phyloP scores from a whole-genome alignment of 2,888 invertebrate genomes.

The Scrobipalpa costella region DNA sequence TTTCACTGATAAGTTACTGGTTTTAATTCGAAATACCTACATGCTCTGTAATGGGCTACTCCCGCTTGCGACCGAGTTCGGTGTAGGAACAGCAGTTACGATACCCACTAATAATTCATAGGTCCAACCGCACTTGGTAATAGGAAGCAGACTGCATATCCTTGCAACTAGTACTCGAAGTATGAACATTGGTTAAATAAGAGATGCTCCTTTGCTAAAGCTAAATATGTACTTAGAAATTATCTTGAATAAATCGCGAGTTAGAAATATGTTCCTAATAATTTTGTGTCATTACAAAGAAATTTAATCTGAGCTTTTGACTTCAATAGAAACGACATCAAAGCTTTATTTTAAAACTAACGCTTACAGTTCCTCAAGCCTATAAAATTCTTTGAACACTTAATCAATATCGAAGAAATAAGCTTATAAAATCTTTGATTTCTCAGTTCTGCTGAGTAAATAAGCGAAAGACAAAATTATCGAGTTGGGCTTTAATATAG shows the following conservation, averaged over 20 bases:
- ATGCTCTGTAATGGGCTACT: not conserved
- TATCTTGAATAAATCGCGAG: too few relatives aligned
- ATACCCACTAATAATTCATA: constrained; percentile 21
- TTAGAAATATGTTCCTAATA: too few relatives aligned
- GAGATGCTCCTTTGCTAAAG: too few relatives aligned
- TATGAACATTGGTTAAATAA: too few relatives aligned
- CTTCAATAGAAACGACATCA: too few relatives aligned
- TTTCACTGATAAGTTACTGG: too few relatives aligned
- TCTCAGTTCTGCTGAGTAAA: constrained; percentile 30
- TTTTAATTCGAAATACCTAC: too few relatives aligned
- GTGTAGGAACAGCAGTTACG: not conserved
- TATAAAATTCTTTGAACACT: not conserved
- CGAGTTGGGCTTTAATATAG: constrained; percentile 42
- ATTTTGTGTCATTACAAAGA: too few relatives aligned
- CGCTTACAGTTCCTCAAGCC: not conserved
- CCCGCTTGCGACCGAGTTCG: not conserved
- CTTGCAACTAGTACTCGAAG: not conserved
- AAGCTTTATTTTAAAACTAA: too few relatives aligned
- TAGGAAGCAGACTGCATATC: not conserved
- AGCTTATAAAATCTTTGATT: constrained; percentile 1
- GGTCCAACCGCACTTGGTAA: constrained; percentile 13
- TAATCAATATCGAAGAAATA: not conserved
- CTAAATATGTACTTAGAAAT: too few relatives aligned
- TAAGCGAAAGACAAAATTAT: constrained; percentile 51
- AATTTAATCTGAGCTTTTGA: too few relatives aligned